Evolutionary conservation across 2,797 vertebrate species (phyloP), one percentile per base, ranked within the genome.

Genomic region (Xerus rutilus): DNA sequence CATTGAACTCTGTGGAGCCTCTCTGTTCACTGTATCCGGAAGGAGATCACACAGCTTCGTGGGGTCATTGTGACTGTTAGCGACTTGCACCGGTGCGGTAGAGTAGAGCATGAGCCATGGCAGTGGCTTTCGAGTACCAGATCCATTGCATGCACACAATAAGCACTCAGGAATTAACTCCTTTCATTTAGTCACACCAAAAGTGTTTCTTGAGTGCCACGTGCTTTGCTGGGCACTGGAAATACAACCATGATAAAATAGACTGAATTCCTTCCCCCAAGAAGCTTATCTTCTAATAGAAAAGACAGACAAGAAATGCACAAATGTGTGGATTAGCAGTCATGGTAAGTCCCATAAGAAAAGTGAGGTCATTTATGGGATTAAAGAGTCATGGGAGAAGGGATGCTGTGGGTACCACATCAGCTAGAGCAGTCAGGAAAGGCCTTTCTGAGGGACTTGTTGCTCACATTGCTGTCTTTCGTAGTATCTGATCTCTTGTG

Each of bases 281-380:
- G 20, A 82, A 62, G 13, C 67, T 82, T 73, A 23, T 10, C 11
- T 94, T 86, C 59, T 77, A 21, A 14, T 90, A 76, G 67, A 87
- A 49, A 69, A 67, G 59, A 52, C 79, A 52, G 35, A 70, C 11
- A 83, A n/a, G 64, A 73, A 86, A 28, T 78, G 62, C 64, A 49
- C 32, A 62, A 70, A 5, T 69, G 18, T n/a, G 18, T 79, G 57
- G 64, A 25, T 57, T 32, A 54, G 47, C 5, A n/a, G 4, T 45
- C 18, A 35, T 4, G 85, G 64, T n/a, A n/a, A 95, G 78, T 62
- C 39, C 64, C 39, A 5, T 32, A 32, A 67, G 74, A 57, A 82
- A 84, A 87, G 39, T 43, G 52, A 87, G 59, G 87, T 67, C 1
- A 7, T 8, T 64, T 13, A 9, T 59, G 69, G 15, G 2, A 14